Evolutionary conservation across 2,797 vertebrate genomes (phyloP).

Genomic region (Sebastes umbrosus): DNA sequence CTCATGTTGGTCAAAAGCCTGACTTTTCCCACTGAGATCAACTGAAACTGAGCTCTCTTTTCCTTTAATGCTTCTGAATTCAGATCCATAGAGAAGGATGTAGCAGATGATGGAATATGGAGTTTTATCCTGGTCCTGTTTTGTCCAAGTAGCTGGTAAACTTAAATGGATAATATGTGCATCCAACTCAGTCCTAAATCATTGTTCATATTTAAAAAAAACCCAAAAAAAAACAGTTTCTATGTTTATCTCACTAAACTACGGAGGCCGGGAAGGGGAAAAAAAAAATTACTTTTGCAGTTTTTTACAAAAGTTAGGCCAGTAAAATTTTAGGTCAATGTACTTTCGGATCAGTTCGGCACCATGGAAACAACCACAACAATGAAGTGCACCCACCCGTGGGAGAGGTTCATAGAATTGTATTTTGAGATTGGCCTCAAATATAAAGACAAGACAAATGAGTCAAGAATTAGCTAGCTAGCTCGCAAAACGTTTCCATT

Average conservation of each 20-base stretch:
- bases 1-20: background rate
- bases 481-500: too few species aligned
- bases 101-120: background rate
- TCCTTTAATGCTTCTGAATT: background rate
- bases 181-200: background rate
- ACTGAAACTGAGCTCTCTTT: accelerated
- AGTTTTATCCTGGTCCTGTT: background rate
- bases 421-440: background rate
- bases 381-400: background rate
- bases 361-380: background rate
- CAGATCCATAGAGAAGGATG: background rate
- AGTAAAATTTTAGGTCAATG: too few species aligned
- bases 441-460: background rate
- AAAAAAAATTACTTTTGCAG: background rate
- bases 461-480: background rate
- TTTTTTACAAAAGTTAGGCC: too few species aligned
- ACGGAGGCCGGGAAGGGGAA: accelerated
- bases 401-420: too few species aligned
- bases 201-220: background rate
- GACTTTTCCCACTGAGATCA: background rate
- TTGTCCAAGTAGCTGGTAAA: background rate
- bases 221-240: background rate
- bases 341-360: background rate
- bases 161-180: background rate
- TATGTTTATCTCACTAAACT: background rate